These are phyloP conservation scores for Odocoileus virginianus DNA, from an alignment of 2,113 vertebrate genomes.

Conservation along the genomic window DNA sequence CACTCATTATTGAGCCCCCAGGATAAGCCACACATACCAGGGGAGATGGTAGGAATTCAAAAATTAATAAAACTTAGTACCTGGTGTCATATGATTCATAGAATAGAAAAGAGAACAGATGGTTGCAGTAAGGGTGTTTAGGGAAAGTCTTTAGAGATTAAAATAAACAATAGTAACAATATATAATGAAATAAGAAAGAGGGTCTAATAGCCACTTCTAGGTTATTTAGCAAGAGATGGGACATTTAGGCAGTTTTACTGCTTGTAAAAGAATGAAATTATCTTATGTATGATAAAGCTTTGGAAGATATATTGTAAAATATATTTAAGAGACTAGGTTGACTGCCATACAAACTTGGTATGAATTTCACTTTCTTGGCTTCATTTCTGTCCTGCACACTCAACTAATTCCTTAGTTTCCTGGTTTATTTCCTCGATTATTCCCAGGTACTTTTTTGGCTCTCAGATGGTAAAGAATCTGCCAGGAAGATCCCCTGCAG, in stretches of 20 bases:
- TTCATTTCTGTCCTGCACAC: background rate
- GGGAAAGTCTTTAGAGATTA: background rate
- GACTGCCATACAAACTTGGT: background rate
- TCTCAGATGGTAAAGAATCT: background rate
- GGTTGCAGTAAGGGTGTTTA: background rate
- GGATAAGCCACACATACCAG: background rate
- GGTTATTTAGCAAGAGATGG: background rate
- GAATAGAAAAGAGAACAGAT: background rate
- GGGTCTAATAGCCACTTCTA: background rate
- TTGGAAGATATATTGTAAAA: background rate
- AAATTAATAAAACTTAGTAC: background rate
- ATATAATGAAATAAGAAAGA: background rate
- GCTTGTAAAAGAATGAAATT: background rate
- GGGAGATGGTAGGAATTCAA: background rate
- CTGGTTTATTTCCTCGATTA: background rate
- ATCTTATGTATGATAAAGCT: background rate
- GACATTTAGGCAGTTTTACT: background rate
- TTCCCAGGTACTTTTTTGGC: background rate
- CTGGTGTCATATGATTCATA: background rate
- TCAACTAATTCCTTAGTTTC: background rate
- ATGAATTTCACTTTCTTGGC: background rate
- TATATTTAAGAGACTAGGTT: background rate
- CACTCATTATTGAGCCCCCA: background rate
- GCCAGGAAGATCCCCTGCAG: background rate
- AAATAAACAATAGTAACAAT: background rate